Percentiles rank a stretch among this genome's conserved stretches.
Conservation (phyloP, 2,113 vertebrate genomes). For the Raja brachyura region DNA sequence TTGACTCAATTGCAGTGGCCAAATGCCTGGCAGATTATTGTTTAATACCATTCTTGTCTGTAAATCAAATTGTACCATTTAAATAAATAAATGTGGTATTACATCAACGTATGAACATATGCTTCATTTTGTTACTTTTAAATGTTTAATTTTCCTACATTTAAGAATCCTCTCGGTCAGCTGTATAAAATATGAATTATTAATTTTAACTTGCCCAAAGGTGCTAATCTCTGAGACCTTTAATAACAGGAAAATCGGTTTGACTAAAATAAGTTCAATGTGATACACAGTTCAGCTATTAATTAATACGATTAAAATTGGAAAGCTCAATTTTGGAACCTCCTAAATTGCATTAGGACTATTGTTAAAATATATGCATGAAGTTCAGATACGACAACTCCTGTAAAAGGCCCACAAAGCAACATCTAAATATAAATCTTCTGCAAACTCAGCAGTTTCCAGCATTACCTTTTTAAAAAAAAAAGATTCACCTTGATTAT, state of each 20-base stretch:
- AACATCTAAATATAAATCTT: too few relatives aligned
- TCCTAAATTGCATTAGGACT: background rate
- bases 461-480: too few relatives aligned
- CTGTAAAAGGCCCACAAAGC: too few relatives aligned
- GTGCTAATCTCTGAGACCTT: background rate
- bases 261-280: background rate
- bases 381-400: background rate
- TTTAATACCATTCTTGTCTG: slow-evolving; percentile 54
- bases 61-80: slow-evolving; percentile 64
- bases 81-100: slow-evolving; percentile 61
- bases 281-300: background rate
- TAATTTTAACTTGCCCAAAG: background rate
- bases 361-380: background rate
- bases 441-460: too few relatives aligned
- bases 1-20: slow-evolving; percentile 38
- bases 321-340: background rate
- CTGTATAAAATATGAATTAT: background rate
- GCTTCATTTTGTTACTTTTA: background rate
- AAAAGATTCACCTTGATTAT: too few relatives aligned
- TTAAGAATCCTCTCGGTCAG: background rate
- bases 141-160: background rate
- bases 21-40: slow-evolving; percentile 49
- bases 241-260: background rate
- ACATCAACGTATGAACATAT: slow-evolving; percentile 44
- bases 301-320: background rate